Evolutionary conservation across 1,140 invertebrate species (phyloP).

Genomic region (Cephus cinctus): DNA sequence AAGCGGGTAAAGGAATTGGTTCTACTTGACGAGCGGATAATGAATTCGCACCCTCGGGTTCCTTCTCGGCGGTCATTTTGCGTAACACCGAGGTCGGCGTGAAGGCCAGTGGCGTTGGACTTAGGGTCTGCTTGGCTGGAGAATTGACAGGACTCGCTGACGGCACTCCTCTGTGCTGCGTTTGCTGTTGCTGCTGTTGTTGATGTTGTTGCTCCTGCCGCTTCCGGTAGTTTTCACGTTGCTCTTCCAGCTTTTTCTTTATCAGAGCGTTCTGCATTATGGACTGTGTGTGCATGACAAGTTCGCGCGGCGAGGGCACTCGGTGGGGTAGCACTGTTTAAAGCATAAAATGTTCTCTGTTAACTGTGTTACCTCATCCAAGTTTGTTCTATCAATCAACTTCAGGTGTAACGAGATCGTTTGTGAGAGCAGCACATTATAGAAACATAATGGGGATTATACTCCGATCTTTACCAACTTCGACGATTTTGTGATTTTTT

Average conservation of each 20-base stretch:
- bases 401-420: too few species aligned
- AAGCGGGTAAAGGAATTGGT: slow-evolving; percentile 16
- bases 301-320: slow-evolving; percentile 78
- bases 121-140: slow-evolving; percentile 48
- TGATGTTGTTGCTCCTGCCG: slow-evolving; percentile 68
- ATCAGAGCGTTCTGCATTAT: slow-evolving; percentile 82
- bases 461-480: too few species aligned
- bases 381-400: too few species aligned
- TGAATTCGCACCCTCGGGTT: slow-evolving; percentile 59
- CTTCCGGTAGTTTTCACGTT: slow-evolving; percentile 77
- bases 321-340: slow-evolving; percentile 63
- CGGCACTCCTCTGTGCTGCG: slow-evolving; percentile 41
- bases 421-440: too few species aligned
- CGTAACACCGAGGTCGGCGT: slow-evolving; percentile 87
- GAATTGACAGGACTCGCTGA: slow-evolving; percentile 51
- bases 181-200: slow-evolving; percentile 46
- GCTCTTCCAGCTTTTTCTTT: slow-evolving; percentile 84
- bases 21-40: slow-evolving; percentile 25
- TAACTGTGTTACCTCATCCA: too few species aligned
- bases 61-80: slow-evolving; percentile 91
- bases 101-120: slow-evolving; percentile 74
- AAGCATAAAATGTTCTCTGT: slow-evolving; percentile 29
- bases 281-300: slow-evolving; percentile 78
- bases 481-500: too few species aligned
- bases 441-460: too few species aligned